These are phyloP conservation scores for Coleophora flavipennella DNA, from an alignment of 2,888 invertebrate genomes.

Conservation along the genomic window DNA sequence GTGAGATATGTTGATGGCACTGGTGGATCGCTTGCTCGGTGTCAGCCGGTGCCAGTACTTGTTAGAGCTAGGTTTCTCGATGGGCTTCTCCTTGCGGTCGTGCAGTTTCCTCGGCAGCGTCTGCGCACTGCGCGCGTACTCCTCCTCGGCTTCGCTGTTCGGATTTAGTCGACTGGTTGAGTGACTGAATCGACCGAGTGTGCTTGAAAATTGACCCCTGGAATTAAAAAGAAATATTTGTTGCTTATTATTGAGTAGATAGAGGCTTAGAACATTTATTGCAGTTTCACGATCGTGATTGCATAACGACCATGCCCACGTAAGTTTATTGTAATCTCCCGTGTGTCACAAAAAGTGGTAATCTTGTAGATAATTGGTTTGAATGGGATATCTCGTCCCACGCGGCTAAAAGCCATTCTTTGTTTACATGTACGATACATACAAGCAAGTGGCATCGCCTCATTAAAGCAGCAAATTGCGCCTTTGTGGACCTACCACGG, in stretches of 20 bases:
- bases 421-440: conserved; percentile 51
- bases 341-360: conserved; percentile 50
- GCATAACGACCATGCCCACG: conserved; percentile 45
- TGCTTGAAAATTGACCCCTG: conserved; percentile 81
- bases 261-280: conserved; percentile 24
- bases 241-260: conserved; percentile 4
- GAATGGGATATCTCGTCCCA: conserved; percentile 57
- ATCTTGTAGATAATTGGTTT: conserved; percentile 60
- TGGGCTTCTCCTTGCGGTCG: conserved; percentile 59
- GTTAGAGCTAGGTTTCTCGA: conserved; percentile 56
- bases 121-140: conserved; percentile 77
- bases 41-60: conserved; percentile 66
- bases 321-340: conserved; percentile 45
- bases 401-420: conserved; percentile 46
- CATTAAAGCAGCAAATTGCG: conserved; percentile 14
- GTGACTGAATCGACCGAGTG: conserved; percentile 87
- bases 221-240: conserved; percentile 27
- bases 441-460: conserved; percentile 16
- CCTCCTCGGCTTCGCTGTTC: conserved; percentile 64
- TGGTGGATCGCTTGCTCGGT: conserved; percentile 70
- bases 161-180: conserved; percentile 81
- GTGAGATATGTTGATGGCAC: conserved; percentile 77
- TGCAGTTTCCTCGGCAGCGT: conserved; percentile 81
- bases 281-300: conserved; percentile 29
- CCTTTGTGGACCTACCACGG: conserved; percentile 17